Conservation (phyloP, 2,888 invertebrate genomes). For the Invenusta paracnida region DNA sequence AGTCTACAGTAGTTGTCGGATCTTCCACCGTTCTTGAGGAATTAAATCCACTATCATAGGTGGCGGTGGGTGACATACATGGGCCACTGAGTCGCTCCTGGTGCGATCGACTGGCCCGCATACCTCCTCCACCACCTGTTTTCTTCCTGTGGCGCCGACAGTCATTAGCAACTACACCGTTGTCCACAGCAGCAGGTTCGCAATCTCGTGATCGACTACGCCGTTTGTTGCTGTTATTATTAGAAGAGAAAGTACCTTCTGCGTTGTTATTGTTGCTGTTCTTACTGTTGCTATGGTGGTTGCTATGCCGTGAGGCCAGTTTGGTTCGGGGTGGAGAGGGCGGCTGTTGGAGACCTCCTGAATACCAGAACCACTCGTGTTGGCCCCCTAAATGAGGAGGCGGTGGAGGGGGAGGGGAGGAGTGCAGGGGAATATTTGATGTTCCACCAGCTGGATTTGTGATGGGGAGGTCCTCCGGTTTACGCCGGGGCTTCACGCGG, state of each 20-base stretch:
- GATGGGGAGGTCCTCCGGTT: not conserved
- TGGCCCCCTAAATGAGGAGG: not conserved
- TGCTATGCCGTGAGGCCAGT: not conserved
- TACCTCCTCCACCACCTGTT: not conserved
- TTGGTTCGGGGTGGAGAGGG: not conserved
- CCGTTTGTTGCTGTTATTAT: too few relatives aligned
- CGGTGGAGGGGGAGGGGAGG: not conserved
- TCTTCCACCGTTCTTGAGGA: not conserved
- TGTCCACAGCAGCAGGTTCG: too few relatives aligned
- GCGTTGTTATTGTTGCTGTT: too few relatives aligned
- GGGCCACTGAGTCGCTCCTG: not conserved
- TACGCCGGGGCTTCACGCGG: not conserved
- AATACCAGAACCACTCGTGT: not conserved
- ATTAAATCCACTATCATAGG: not conserved
- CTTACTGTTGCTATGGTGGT: not conserved
- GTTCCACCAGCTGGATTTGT: not conserved
- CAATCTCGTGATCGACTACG: not conserved
- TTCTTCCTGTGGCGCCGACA: not conserved
- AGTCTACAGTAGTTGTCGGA: too few relatives aligned
- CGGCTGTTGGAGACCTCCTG: not conserved
- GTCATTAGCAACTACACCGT: too few relatives aligned
- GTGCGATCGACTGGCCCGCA: not conserved
- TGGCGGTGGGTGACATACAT: not conserved
- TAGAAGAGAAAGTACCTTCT: too few relatives aligned
- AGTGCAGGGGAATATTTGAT: not conserved